Evolutionary conservation across 2,113 vertebrate species (phyloP).

Genomic region (Uria aalge): DNA sequence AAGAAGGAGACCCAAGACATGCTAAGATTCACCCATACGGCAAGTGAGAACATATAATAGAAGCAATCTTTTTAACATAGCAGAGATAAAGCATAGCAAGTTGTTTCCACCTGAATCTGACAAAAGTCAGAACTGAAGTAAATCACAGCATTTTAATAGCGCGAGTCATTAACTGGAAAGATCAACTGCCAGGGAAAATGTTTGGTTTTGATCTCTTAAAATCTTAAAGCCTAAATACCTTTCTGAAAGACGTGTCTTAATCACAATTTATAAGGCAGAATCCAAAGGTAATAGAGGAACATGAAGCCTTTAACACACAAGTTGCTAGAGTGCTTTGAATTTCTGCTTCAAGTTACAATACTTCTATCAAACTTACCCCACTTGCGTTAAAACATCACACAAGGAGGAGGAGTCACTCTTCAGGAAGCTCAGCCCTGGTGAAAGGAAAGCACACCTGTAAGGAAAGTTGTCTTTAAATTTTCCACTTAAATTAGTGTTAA

Average conservation of each 20-base stretch:
- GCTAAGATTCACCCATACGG: fast-evolving
- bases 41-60: background rate
- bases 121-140: background rate
- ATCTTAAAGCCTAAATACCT: background rate
- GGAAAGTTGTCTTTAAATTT: background rate
- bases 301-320: background rate
- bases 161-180: background rate
- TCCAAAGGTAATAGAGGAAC: background rate
- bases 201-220: background rate
- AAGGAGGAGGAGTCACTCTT: fast-evolving
- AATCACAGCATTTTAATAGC: background rate
- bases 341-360: background rate
- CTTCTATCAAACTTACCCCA: background rate
- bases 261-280: background rate
- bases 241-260: background rate
- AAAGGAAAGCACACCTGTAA: fast-evolving
- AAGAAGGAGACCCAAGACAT: too few species aligned
- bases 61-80: background rate
- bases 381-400: background rate
- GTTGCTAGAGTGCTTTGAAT: background rate
- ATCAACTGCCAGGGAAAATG: background rate
- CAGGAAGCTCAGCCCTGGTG: fast-evolving
- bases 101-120: too few species aligned
- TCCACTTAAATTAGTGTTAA: background rate
- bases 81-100: background rate